Base-by-base conservation (phyloP, 2,113 vertebrate genomes). In the Gambusia holbrooki region DNA sequence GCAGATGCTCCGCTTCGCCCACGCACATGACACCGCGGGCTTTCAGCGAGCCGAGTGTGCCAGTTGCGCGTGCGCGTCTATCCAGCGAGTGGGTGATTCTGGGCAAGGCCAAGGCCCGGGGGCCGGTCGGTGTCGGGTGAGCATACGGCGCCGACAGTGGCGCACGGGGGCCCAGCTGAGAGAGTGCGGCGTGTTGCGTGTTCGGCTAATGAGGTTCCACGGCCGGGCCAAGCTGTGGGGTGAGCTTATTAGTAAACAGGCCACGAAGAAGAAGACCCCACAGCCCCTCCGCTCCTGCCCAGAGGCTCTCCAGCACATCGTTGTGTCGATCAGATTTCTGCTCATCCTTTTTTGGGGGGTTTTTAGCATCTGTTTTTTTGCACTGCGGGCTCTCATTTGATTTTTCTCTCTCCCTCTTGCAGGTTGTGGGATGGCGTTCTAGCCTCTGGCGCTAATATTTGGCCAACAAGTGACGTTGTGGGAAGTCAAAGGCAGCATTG, bases 211-310 rank as follows among this genome's bases (percentile, higher is more conserved):
- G 89, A 91, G 87, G 87, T 88, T 89, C 80, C 79, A 79, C 80
- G 75, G 80, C 90, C 87, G 84, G 83, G 81, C 86, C 48, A 71
- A 79, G 78, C 82, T 28, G 77, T 66, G 74, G 79, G 83, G 83
- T 63, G n/a, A 85, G 79, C 74, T 84, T 89, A 88, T 92, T 90
- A 87, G 89, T 80, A 82, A 90, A 92, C 79, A 86, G 86, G 84
- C 77, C 83, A 77, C 51, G 83, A 80, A 84, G 82, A 58, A 83
- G 48, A 73, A 84, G 76, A 75, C 81, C 74, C 79, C 62, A 7
- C 70, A 85, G 69, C 68, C 83, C 83, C 82, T 70, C 74, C 66
- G 33, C 69, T 60, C 51, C 69, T 40, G 65, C 76, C 79, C 42
- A 60, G 48, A 22, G 78, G 67, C 80, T 80, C 83, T 82, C 48